Conservation (phyloP, 2,888 invertebrate genomes). For the Ochropacha duplaris region DNA sequence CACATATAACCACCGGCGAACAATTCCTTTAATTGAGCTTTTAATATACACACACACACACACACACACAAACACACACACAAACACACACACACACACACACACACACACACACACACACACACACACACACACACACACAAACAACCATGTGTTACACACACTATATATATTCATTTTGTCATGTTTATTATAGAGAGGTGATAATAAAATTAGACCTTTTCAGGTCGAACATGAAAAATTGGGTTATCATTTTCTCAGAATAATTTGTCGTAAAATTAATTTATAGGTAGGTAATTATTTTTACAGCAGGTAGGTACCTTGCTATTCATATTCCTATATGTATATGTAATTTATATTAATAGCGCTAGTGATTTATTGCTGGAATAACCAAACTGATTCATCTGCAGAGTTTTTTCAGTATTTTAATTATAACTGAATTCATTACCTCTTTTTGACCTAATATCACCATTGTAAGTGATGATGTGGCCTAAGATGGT, state of each 20-base stretch:
- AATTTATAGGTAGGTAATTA: background rate
- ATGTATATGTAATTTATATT: no score
- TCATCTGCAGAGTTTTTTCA: background rate
- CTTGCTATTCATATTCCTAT: no score
- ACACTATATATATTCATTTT: background rate
- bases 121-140: no score
- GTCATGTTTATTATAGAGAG: background rate
- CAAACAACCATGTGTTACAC: background rate
- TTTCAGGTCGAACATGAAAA: background rate
- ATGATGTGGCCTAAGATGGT: no score
- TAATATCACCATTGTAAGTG: no score
- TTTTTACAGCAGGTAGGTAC: no score
- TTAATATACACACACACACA: background rate
- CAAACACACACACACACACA: no score
- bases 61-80: no score
- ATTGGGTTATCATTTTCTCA: background rate
- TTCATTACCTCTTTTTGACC: no score
- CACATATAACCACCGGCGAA: background rate
- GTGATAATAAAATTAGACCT: background rate
- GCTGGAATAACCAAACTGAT: background rate
- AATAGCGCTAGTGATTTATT: background rate
- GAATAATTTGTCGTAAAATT: background rate
- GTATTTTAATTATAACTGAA: no score
- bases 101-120: no score
- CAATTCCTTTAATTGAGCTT: background rate